Evolutionary conservation across 1,140 invertebrate species (phyloP).

Genomic region (Andrena cerasifolii): DNA sequence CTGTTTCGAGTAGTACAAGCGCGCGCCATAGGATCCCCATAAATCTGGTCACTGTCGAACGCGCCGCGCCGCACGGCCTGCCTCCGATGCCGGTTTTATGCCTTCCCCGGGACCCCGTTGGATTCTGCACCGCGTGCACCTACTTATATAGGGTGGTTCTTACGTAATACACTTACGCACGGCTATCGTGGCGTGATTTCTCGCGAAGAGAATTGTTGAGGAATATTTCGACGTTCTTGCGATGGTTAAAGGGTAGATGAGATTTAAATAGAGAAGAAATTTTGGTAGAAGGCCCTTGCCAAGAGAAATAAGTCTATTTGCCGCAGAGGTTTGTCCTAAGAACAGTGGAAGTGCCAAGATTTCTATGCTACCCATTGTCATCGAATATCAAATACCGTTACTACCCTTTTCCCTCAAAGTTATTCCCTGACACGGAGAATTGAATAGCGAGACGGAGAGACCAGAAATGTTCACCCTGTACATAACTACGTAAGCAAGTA

Average conservation of each 20-base stretch:
- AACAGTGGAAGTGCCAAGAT: background rate
- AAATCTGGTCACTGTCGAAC: slow-evolving; percentile 59
- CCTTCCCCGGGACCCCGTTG: slow-evolving; percentile 6
- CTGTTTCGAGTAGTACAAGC: slow-evolving; percentile 58
- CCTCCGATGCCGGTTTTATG: slow-evolving; percentile 44
- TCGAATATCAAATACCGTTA: background rate
- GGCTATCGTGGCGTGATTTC: too few species aligned
- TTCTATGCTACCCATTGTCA: background rate
- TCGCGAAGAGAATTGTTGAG: too few species aligned
- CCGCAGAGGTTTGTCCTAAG: background rate
- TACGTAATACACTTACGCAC: background rate
- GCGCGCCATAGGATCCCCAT: slow-evolving; percentile 51
- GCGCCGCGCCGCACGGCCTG: background rate
- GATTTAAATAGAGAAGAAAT: too few species aligned
- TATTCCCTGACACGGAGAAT: too few species aligned
- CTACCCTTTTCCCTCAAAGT: background rate
- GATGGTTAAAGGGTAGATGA: too few species aligned
- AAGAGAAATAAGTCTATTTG: background rate
- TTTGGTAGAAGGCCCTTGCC: too few species aligned
- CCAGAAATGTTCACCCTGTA: slow-evolving; percentile 21
- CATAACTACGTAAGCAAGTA: slow-evolving; percentile 8
- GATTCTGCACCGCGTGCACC: slow-evolving; percentile 10
- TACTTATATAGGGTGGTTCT: slow-evolving; percentile 37
- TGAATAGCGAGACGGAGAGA: background rate
- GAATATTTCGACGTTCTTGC: too few species aligned